A percentile compares a stretch with the other conserved stretches of the same genome.
These are phyloP conservation scores for Gadopsis marmoratus DNA, from an alignment of 2,797 vertebrate species.

Conservation along the genomic window DNA sequence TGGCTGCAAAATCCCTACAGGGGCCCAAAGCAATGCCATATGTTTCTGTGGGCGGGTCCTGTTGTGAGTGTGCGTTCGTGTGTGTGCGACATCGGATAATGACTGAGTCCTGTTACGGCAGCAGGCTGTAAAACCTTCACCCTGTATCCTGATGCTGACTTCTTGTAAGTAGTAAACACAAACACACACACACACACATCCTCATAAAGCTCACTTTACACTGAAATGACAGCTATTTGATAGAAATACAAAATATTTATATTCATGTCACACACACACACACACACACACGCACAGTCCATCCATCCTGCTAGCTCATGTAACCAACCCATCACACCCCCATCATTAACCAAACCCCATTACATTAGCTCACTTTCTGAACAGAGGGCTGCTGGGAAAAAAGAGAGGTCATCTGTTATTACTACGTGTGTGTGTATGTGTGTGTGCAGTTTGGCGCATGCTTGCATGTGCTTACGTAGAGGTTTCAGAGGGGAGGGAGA, in stretches of 20 bases:
- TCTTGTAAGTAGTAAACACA: constrained; percentile 31
- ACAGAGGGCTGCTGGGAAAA: constrained; percentile 32
- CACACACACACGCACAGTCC: constrained; percentile 6
- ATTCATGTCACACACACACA: constrained; percentile 11
- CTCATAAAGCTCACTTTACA: background rate
- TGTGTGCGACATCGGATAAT: constrained; percentile 56
- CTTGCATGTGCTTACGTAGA: constrained; percentile 34
- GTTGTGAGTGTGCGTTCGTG: background rate
- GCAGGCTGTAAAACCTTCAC: constrained; percentile 49
- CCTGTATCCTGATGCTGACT: constrained; percentile 46
- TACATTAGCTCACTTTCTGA: constrained; percentile 58
- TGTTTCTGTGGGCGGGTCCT: constrained; percentile 7
- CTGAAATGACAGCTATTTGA: constrained; percentile 11
- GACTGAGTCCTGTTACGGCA: constrained; percentile 38
- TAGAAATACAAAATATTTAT: constrained; percentile 13
- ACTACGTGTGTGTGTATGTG: constrained; percentile 13
- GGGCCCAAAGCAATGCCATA: constrained; percentile 45
- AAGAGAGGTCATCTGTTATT: constrained; percentile 54
- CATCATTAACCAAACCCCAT: constrained; percentile 43
- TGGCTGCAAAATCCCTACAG: constrained; percentile 30
- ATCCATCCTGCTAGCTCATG: constrained; percentile 7
- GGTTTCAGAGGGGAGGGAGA: constrained; percentile 3
- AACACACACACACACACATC: constrained; percentile 4
- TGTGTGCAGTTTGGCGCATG: background rate
- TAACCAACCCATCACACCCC: constrained; percentile 35